These are phyloP conservation scores for Zosterops borbonicus DNA, from an alignment of 2,113 vertebrate genomes.

Conservation along the genomic window DNA sequence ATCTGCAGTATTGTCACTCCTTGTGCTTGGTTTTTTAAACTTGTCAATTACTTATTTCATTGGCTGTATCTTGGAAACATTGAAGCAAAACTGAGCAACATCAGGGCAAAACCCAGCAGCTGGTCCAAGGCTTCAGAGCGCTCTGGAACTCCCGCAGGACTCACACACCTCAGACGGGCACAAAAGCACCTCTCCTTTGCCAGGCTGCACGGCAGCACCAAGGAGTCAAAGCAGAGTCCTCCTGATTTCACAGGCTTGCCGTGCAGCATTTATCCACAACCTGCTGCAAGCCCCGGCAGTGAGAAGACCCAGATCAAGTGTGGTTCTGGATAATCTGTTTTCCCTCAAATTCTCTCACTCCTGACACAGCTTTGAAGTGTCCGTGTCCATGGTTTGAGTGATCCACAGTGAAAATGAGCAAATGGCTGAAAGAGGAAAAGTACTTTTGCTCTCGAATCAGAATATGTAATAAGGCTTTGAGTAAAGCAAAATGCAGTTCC, in stretches of 20 bases:
- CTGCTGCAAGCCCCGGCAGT: accelerated
- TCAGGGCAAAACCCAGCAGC: too few species aligned
- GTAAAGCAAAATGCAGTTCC: not conserved
- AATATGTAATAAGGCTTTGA: not conserved
- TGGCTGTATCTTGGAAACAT: too few species aligned
- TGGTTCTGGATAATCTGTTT: not conserved
- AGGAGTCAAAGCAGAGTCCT: not conserved
- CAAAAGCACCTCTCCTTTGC: not conserved
- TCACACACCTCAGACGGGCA: accelerated
- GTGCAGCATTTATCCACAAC: not conserved
- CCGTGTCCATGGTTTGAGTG: not conserved
- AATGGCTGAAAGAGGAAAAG: not conserved
- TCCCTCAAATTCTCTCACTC: not conserved
- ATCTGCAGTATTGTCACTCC: too few species aligned
- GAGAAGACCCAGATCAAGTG: not conserved
- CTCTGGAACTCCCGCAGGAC: too few species aligned
- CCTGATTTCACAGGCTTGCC: not conserved
- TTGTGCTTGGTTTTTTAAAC: too few species aligned
- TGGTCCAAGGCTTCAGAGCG: too few species aligned
- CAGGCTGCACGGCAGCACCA: not conserved
- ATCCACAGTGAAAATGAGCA: not conserved
- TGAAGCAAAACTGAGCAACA: too few species aligned
- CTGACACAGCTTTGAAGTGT: not conserved
- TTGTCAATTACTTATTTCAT: too few species aligned
- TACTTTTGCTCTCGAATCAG: not conserved